Evolutionary conservation across 1,140 invertebrate genomes (phyloP).

Genomic region (Macrobrachium nipponense): DNA sequence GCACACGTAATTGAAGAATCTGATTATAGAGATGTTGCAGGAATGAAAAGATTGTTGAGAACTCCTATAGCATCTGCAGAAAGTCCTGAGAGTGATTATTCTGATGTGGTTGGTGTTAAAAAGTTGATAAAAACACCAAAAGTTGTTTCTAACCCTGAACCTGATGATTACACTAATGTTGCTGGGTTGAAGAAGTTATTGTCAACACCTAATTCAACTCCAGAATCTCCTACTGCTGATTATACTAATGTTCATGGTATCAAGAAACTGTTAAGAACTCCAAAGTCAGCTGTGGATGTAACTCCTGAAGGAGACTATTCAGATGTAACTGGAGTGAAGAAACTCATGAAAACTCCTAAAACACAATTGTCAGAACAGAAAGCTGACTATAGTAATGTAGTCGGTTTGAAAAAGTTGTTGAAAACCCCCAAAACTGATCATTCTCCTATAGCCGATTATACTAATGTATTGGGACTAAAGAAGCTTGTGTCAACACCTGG

Average conservation of each 20-base stretch:
- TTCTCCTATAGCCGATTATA: slow-evolving; percentile 56
- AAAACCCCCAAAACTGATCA: slow-evolving; percentile 27
- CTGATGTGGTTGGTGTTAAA: slow-evolving; percentile 61
- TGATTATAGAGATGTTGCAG: slow-evolving; percentile 56
- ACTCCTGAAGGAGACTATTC: slow-evolving; percentile 53
- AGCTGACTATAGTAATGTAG: slow-evolving; percentile 50
- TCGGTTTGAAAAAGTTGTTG: slow-evolving; percentile 42
- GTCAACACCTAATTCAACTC: slow-evolving; percentile 40
- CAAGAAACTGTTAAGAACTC: slow-evolving; percentile 40
- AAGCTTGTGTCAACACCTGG: slow-evolving; percentile 30
- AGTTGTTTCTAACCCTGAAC: slow-evolving; percentile 36
- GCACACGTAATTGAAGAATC: slow-evolving; percentile 27
- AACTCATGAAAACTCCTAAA: slow-evolving; percentile 34
- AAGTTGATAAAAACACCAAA: slow-evolving; percentile 62
- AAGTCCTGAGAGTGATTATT: slow-evolving; percentile 39
- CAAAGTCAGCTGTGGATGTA: slow-evolving; percentile 17
- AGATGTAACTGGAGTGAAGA: slow-evolving; percentile 44
- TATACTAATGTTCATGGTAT: slow-evolving; percentile 32
- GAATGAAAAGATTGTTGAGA: slow-evolving; percentile 45
- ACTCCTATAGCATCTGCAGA: slow-evolving; percentile 26
- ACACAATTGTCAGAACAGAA: slow-evolving; percentile 12
- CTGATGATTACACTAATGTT: slow-evolving; percentile 45
- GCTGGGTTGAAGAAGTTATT: slow-evolving; percentile 58
- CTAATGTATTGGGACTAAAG: slow-evolving; percentile 58
- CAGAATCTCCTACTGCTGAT: slow-evolving; percentile 8